Percentiles rank a stretch among this genome's conserved stretches.
phyloP scores from a whole-genome alignment of 2,797 vertebrate species.

The Telmatherina bonti region DNA sequence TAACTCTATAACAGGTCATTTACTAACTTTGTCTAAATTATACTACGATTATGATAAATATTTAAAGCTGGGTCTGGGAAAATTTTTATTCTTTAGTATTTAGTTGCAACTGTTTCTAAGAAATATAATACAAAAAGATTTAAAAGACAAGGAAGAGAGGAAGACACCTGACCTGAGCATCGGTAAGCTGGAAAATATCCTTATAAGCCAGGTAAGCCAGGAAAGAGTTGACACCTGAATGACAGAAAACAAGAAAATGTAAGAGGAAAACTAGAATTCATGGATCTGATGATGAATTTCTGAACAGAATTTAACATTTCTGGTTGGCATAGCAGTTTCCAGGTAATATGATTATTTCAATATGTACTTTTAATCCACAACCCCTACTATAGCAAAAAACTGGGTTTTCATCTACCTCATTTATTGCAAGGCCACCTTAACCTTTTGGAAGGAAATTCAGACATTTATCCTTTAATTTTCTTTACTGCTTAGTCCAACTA shows the following conservation, averaged over 20 bases:
- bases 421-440: not conserved
- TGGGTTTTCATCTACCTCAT: not conserved
- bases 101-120: not conserved
- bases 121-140: not conserved
- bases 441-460: too few species aligned
- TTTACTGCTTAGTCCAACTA: too few species aligned
- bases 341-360: not conserved
- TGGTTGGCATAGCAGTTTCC: not conserved
- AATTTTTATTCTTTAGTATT: not conserved
- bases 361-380: not conserved
- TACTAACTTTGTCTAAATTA: not conserved
- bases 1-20: too few species aligned
- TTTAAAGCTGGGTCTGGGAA: not conserved
- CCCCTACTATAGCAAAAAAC: not conserved
- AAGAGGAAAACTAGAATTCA: not conserved
- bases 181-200: conserved; percentile 94
- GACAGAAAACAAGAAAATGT: conserved; percentile 20
- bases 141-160: conserved; percentile 2
- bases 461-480: too few species aligned
- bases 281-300: not conserved
- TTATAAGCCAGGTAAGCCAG: conserved; percentile 98
- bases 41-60: not conserved
- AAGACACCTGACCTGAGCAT: conserved; percentile 89
- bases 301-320: not conserved
- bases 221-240: conserved; percentile 96